phyloP scores from a whole-genome alignment of 1,140 invertebrate genomes.

The Rhyzopertha dominica region DNA sequence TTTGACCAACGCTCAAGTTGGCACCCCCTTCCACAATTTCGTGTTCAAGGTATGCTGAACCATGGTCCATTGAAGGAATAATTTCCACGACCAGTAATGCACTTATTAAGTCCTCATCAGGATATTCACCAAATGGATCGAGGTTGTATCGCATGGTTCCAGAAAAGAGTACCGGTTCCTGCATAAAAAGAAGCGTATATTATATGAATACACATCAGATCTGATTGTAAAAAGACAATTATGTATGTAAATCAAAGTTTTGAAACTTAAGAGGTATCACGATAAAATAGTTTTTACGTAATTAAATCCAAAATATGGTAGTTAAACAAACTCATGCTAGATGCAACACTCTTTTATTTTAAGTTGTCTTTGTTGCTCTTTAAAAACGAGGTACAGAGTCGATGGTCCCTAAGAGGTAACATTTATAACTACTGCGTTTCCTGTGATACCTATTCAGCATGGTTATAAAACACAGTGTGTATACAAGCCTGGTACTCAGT shows the following conservation, averaged over 20 bases:
- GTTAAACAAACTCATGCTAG: too few species aligned
- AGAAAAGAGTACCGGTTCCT: slow-evolving; percentile 76
- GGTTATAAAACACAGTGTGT: not conserved
- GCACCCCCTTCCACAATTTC: slow-evolving; percentile 57
- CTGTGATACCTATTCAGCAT: not conserved
- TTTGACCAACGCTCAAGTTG: slow-evolving; percentile 66
- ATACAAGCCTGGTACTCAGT: not conserved
- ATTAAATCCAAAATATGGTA: too few species aligned
- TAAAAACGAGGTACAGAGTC: too few species aligned
- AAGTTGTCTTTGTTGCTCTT: too few species aligned
- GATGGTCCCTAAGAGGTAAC: too few species aligned
- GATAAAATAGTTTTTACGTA: too few species aligned
- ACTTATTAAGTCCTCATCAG: slow-evolving; percentile 60
- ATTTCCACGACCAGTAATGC: slow-evolving; percentile 46
- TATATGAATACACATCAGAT: slow-evolving; percentile 8
- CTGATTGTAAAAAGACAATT: slow-evolving; percentile 1
- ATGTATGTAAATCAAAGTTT: not conserved
- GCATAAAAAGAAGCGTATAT: slow-evolving; percentile 13
- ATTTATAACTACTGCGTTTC: too few species aligned
- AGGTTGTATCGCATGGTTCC: slow-evolving; percentile 72
- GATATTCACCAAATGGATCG: slow-evolving; percentile 70
- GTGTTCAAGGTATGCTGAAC: slow-evolving; percentile 47
- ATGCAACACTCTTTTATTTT: too few species aligned
- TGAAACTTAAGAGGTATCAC: not conserved
- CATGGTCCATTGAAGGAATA: slow-evolving; percentile 44